These are phyloP conservation scores for Coendou prehensilis DNA, from an alignment of 2,797 vertebrate species.

Conservation along the genomic window DNA sequence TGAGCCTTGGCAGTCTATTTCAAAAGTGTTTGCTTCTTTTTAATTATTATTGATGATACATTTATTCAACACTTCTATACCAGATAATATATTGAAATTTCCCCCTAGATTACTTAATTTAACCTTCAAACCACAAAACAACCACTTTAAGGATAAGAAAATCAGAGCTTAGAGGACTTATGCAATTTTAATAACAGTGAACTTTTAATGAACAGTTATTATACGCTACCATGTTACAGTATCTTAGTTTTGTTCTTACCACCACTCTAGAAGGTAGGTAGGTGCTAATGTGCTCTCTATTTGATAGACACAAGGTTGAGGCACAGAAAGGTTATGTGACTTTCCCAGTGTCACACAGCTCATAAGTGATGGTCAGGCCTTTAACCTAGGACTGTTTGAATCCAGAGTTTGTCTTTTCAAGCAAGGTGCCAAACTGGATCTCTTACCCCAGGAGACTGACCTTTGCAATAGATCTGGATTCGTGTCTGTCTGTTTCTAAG, in stretches of 20 bases:
- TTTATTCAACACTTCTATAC: background rate
- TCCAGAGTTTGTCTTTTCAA: background rate
- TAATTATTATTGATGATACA: background rate
- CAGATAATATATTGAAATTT: conserved; percentile 1
- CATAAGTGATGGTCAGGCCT: conserved; percentile 14
- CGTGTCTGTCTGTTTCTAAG: background rate
- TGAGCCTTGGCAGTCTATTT: background rate
- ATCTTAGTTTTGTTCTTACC: background rate
- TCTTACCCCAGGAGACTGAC: conserved; percentile 32
- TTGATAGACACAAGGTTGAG: background rate
- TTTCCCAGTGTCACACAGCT: background rate
- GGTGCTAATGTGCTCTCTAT: background rate
- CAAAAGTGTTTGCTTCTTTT: conserved; percentile 32
- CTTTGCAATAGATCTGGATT: conserved; percentile 57
- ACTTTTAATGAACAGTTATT: background rate
- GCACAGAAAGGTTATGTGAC: background rate
- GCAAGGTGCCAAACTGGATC: background rate
- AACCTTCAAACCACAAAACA: background rate
- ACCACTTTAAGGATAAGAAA: background rate
- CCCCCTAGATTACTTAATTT: background rate
- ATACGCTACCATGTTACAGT: background rate
- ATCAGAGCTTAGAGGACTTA: background rate
- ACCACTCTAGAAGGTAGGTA: background rate
- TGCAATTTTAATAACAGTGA: background rate
- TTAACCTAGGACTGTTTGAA: background rate